Percentiles rank a stretch among this genome's conserved stretches.
phyloP scores from a whole-genome alignment of 2,797 vertebrate species.

The Pangasius larnaudii region DNA sequence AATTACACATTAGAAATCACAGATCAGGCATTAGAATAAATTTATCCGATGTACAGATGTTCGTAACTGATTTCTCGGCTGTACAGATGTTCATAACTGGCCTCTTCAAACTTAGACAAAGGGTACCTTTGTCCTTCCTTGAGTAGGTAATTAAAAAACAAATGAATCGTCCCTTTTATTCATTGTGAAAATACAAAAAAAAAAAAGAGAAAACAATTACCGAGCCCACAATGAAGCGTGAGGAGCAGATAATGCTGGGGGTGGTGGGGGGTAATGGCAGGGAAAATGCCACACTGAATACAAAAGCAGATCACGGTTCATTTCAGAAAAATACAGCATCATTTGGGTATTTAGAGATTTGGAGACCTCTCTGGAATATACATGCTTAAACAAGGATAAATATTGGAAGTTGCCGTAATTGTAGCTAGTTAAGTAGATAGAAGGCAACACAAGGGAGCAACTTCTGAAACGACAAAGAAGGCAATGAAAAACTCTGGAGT shows the following conservation, averaged over 20 bases:
- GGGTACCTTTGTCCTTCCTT: slow-evolving; percentile 13
- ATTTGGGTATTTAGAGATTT: neutral
- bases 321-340: slow-evolving; percentile 17
- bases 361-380: neutral
- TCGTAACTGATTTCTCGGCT: no score
- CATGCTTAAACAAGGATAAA: neutral
- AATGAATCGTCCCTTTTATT: slow-evolving; percentile 44
- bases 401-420: no score
- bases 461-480: no score
- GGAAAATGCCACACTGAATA: slow-evolving; percentile 10
- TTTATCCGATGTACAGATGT: no score
- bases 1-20: no score
- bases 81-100: neutral
- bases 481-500: no score
- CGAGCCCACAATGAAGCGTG: neutral
- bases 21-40: no score
- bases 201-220: slow-evolving; percentile 1
- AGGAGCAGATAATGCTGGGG: slow-evolving; percentile 2
- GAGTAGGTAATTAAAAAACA: slow-evolving; percentile 56
- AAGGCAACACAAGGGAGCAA: no score
- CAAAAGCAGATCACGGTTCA: slow-evolving; percentile 23
- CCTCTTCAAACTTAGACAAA: slow-evolving; percentile 30
- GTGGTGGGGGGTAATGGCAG: neutral
- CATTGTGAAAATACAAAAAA: slow-evolving; percentile 38
- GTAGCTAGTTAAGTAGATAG: no score